Percentiles rank a stretch among this genome's conserved stretches.
These are phyloP conservation scores for Oncorhynchus tshawytscha DNA, from an alignment of 2,113 vertebrate genomes.

Conservation along the genomic window DNA sequence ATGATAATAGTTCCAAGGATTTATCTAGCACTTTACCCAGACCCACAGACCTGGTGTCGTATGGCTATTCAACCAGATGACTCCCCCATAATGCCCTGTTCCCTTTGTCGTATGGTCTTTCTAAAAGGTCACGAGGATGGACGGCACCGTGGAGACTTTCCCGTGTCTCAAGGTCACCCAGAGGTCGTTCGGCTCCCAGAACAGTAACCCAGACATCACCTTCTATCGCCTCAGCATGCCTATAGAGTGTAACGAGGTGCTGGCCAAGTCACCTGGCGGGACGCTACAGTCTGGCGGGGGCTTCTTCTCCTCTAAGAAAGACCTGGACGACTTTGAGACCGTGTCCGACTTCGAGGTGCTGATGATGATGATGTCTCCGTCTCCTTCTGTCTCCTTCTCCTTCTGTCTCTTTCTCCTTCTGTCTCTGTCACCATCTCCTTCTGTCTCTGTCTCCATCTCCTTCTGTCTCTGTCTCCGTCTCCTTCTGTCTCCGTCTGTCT, in stretches of 20 bases:
- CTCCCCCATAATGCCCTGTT: too few relatives aligned
- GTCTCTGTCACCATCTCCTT: too few relatives aligned
- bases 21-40: too few relatives aligned
- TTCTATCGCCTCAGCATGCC: constrained; percentile 97
- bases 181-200: constrained; percentile 93
- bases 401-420: too few relatives aligned
- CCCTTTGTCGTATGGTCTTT: not conserved
- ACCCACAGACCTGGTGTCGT: too few relatives aligned
- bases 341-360: constrained; percentile 96
- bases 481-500: too few relatives aligned
- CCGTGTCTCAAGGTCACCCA: constrained; percentile 93
- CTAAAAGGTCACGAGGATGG: constrained; percentile 86
- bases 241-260: constrained; percentile 88
- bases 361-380: constrained; percentile 50
- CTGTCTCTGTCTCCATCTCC: too few relatives aligned
- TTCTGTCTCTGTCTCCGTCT: too few relatives aligned
- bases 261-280: constrained; percentile 77
- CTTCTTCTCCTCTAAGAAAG: constrained; percentile 85
- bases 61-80: too few relatives aligned
- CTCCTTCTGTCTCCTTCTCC: not conserved
- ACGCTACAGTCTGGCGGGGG: constrained; percentile 68
- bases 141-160: constrained; percentile 86
- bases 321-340: constrained; percentile 89
- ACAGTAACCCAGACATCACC: constrained; percentile 89
- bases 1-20: too few relatives aligned